Base-by-base conservation (phyloP, 1,140 invertebrate species). In the Pteromalus puparum region DNA sequence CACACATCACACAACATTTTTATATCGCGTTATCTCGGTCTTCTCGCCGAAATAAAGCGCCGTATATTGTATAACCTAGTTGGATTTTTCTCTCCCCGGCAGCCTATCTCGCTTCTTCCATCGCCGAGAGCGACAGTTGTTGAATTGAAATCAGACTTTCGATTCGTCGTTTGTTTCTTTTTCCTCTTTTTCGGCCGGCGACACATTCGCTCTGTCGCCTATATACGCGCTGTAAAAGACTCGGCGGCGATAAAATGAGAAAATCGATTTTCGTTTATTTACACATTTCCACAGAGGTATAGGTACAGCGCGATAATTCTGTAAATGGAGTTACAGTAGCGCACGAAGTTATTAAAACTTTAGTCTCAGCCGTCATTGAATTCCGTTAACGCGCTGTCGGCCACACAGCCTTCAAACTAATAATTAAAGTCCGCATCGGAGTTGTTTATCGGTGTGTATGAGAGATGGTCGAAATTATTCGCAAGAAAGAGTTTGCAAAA, bases 141-240 rank as follows among this genome's bases (percentile, higher is more conserved):
- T 82, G 81, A 88, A 87, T 88, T 68, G 81, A 77, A 86, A 86
- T 84, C 82, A 77, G 75, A 85, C 77, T 80, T 86, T 78, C 87
- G 65, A 86, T 86, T 85, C 81, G 82, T 30, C 65, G 75, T 13
- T 85, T 5, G 1, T 70, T 70, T 70, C 21, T 28, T 30, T 70
- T 6, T 7, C 67, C 67, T 28, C 67, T 87, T 86, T 80, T 86
- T 81, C 68, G 67, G 42, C 6, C 21, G 18, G 53, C 53, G 18
- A 61, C 53, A n/a, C 21, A n/a, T 21, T 61, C 15, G 83, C 70
- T 88, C 87, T 83, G 81, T 84, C 87, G 81, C 83, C 84, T 85
- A 48, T 18, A 15, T 1, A 48, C 12, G 46, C 46, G 46, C 46
- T 18, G 46, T 18, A 48, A 18, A 48, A 18, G 53, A n/a, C 53